Evolutionary conservation across 2,113 vertebrate species (phyloP).

Genomic region (Talpa occidentalis): DNA sequence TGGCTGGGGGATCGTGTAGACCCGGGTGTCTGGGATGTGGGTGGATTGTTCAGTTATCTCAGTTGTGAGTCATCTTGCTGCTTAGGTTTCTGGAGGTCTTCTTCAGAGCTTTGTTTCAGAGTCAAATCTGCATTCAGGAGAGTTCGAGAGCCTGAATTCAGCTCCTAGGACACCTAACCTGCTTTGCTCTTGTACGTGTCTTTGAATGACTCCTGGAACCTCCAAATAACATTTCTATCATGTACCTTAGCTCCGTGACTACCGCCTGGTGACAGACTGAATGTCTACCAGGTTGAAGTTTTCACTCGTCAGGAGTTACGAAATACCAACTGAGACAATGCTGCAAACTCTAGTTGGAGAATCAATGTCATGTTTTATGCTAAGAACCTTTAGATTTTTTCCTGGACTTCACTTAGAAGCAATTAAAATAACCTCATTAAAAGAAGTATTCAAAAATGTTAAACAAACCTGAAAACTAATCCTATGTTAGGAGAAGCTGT

Average conservation of each 20-base stretch:
- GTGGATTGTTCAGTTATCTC: neutral
- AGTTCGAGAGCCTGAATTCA: neutral
- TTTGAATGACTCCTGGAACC: neutral
- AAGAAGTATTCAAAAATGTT: neutral
- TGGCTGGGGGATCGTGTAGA: too few species aligned
- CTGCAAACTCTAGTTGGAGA: slow-evolving; percentile 9
- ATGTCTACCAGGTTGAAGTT: neutral
- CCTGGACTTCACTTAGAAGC: neutral
- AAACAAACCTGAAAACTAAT: slow-evolving; percentile 8
- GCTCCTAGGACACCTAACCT: neutral
- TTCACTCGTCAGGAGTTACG: neutral
- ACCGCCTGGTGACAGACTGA: neutral
- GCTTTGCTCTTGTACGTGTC: neutral
- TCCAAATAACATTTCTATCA: neutral
- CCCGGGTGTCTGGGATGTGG: too few species aligned
- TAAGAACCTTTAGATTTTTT: neutral
- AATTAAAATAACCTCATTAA: neutral
- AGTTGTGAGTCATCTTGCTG: neutral
- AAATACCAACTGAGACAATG: neutral
- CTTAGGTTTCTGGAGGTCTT: neutral
- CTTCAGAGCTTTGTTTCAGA: neutral
- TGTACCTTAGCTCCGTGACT: neutral
- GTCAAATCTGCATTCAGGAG: neutral
- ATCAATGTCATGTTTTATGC: neutral
- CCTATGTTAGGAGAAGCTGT: neutral